Conservation (phyloP, 2,113 vertebrate genomes). For the Halcyon malimbica region DNA sequence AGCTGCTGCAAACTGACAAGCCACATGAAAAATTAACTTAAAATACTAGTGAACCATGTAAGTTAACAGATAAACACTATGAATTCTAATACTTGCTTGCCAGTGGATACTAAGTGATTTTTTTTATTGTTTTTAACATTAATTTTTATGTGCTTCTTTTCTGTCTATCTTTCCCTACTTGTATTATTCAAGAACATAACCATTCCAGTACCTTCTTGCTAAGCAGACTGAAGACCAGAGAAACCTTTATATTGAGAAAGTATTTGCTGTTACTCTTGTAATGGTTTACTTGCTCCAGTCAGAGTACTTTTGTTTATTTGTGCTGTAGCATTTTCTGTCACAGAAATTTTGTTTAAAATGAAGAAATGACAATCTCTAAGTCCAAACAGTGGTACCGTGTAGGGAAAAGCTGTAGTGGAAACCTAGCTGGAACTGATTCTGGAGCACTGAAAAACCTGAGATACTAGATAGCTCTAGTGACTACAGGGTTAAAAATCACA, state of each 20-base stretch:
- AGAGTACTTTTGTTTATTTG: neutral
- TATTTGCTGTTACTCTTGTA: neutral
- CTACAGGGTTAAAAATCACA: neutral
- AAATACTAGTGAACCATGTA: neutral
- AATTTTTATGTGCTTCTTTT: neutral
- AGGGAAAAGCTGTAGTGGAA: neutral
- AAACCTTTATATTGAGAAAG: neutral
- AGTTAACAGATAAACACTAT: neutral
- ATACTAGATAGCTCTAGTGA: neutral
- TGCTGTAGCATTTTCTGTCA: neutral
- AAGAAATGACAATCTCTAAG: neutral
- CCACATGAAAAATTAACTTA: neutral
- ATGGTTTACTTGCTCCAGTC: neutral
- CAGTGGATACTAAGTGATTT: neutral
- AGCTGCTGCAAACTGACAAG: neutral
- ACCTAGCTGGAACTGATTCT: neutral
- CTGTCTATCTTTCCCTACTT: neutral
- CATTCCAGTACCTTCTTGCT: neutral
- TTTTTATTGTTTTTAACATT: neutral
- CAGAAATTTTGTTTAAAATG: neutral
- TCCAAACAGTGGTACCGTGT: neutral
- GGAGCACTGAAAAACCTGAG: neutral
- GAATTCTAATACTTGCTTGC: neutral
- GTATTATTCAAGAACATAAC: neutral
- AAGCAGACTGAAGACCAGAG: neutral